Evolutionary conservation across 2,113 vertebrate species (phyloP), one percentile per base, ranked within the genome.

Genomic region (Ascaphus truei): DNA sequence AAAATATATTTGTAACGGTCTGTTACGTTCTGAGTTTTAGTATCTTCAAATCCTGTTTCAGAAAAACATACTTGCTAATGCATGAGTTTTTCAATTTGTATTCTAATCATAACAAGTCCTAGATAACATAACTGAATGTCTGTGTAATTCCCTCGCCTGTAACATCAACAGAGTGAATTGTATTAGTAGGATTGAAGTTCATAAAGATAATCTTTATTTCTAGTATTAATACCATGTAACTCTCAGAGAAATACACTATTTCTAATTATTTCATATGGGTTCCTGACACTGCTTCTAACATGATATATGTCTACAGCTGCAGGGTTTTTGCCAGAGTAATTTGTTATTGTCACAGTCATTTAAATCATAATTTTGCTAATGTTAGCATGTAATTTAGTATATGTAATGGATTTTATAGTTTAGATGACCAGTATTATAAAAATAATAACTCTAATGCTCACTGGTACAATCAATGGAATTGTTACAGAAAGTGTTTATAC

Each of bases 351-450:
- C 20, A 34, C 15, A 34, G 45, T 48, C 15, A 43, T 25, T 63
- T 63, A 50, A 50, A 63, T 63, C 61, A 36, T 6, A 63, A 25
- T 45, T 45, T 45, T 45, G 41, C 41, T 36, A 50, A 36, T 25
- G 36, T 34, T 63, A 45, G 25, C 30, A 51, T 50, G 48, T 30
- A 50, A 51, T 50, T 63, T 63, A 26, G 31, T 18, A 36, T 63
- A 34, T 36, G 30, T 23, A 50, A 36, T 51, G 15, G 61, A 20
- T 63, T 50, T 63, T 15, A n/a, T 30, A 25, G 29, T 51, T 51
- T 5, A 15, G 41, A 23, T 50, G 13, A 23, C 45, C 13, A 33
- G 43, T 15, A 23, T 18, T 48, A 25, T 62, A 11, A 15, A 23
- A 11, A 16, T 31, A 62, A 16, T 15, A 30, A 26, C 27, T 4